These are phyloP conservation scores for Trochalopteron elliotii DNA, from an alignment of 2,113 vertebrate genomes.

Conservation along the genomic window DNA sequence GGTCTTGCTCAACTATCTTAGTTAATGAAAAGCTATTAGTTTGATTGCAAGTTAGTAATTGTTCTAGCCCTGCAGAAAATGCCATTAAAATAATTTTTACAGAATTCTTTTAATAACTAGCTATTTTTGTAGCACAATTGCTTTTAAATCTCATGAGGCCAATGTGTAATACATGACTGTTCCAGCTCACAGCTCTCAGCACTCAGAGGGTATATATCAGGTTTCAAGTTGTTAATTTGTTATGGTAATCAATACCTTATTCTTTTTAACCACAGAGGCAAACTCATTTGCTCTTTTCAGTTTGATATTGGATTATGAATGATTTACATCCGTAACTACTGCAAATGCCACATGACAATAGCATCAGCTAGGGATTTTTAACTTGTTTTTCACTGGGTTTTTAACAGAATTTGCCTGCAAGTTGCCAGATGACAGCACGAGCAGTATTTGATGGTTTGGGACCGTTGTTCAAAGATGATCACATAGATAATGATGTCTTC, in stretches of 20 bases:
- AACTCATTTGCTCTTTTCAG: conserved; percentile 38
- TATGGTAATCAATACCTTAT: conserved; percentile 54
- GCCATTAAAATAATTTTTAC: conserved; percentile 50
- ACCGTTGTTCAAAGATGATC: background rate
- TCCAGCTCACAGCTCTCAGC: conserved; percentile 34
- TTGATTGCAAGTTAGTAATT: conserved; percentile 35
- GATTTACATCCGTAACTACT: conserved; percentile 33
- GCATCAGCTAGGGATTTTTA: background rate
- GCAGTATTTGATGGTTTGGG: background rate
- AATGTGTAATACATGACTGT: conserved; percentile 25
- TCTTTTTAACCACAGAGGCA: conserved; percentile 54
- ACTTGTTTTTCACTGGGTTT: background rate
- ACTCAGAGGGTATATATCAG: conserved; percentile 25
- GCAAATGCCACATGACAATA: background rate
- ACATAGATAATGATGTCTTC: background rate
- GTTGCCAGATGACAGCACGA: background rate
- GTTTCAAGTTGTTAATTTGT: conserved; percentile 56
- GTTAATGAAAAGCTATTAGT: conserved; percentile 56
- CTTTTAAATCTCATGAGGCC: conserved; percentile 36
- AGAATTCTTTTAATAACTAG: conserved; percentile 49
- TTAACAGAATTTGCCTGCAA: background rate
- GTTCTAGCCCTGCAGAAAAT: conserved; percentile 27
- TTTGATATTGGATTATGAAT: conserved; percentile 30
- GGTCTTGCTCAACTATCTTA: conserved; percentile 21
- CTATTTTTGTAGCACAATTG: conserved; percentile 49